Percentiles rank a stretch among this genome's conserved stretches.
These are phyloP conservation scores for Temnopleurus reevesii DNA, from an alignment of 53 echinoderm and acorn worm genomes.

Conservation along the genomic window DNA sequence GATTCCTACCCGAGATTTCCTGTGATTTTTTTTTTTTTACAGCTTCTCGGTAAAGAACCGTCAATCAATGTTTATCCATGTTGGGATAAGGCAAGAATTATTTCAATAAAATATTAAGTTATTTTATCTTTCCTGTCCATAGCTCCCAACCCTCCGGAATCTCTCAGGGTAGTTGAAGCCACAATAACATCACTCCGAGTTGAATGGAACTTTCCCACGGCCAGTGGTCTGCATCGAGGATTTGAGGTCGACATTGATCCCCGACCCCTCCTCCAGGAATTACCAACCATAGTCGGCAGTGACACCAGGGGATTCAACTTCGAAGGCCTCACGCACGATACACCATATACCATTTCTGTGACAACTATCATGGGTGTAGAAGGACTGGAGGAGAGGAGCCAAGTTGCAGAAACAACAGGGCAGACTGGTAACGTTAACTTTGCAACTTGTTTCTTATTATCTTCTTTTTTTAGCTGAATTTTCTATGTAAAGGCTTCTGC, in stretches of 20 bases:
- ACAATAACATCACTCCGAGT: neutral
- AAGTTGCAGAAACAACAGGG: neutral
- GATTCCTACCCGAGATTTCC: no score
- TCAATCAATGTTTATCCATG: no score
- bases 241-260: slow-evolving; percentile 38
- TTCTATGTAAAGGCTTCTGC: no score
- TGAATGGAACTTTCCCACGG: slow-evolving; percentile 24
- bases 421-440: neutral
- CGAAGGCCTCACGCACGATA: neutral
- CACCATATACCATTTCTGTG: neutral
- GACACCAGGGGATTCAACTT: neutral
- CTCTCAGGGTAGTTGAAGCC: neutral
- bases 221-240: slow-evolving; percentile 5
- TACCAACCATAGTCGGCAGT: neutral
- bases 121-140: neutral
- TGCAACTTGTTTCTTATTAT: no score
- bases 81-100: no score
- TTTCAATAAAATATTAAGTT: neutral
- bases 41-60: no score
- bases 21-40: no score
- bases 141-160: slow-evolving; percentile 2
- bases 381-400: slow-evolving; percentile 10
- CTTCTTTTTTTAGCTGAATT: no score
- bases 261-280: neutral
- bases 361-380: slow-evolving; percentile 37